Conservation (phyloP, 2,888 invertebrate species). For the Automeris io region DNA sequence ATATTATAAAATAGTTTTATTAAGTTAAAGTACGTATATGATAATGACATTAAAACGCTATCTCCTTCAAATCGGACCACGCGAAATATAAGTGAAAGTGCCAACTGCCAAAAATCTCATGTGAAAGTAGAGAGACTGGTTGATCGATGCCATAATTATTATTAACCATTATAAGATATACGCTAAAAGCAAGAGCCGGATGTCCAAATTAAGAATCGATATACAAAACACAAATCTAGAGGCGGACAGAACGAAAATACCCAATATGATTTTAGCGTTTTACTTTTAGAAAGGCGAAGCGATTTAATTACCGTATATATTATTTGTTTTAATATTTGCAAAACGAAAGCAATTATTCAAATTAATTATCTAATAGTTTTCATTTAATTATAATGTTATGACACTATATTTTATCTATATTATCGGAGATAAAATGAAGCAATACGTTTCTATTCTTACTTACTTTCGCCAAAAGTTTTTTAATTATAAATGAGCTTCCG, state of each 20-base stretch:
- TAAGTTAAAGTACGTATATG: no score
- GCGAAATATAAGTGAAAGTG: constrained; percentile 54
- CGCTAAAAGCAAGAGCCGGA: constrained; percentile 70
- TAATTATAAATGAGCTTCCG: no score
- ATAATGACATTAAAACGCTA: constrained; percentile 16
- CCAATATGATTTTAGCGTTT: background rate
- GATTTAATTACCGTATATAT: background rate
- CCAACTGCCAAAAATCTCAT: constrained; percentile 66
- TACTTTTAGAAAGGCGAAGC: background rate
- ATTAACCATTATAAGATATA: constrained; percentile 72
- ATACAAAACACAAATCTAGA: constrained; percentile 5
- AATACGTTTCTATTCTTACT: no score
- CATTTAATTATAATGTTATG: no score
- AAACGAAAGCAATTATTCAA: no score
- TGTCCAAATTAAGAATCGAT: constrained; percentile 23
- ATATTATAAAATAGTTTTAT: no score
- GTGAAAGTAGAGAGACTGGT: constrained; percentile 65
- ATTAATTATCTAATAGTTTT: no score
- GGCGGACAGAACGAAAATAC: background rate
- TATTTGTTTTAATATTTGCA: background rate
- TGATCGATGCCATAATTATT: constrained; percentile 76
- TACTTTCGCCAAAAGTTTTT: no score
- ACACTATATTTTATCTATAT: no score
- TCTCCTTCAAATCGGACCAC: constrained; percentile 20
- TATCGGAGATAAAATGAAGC: no score